Evolutionary conservation across 2,888 invertebrate species (phyloP).

Genomic region (Nomada fabriciana): DNA sequence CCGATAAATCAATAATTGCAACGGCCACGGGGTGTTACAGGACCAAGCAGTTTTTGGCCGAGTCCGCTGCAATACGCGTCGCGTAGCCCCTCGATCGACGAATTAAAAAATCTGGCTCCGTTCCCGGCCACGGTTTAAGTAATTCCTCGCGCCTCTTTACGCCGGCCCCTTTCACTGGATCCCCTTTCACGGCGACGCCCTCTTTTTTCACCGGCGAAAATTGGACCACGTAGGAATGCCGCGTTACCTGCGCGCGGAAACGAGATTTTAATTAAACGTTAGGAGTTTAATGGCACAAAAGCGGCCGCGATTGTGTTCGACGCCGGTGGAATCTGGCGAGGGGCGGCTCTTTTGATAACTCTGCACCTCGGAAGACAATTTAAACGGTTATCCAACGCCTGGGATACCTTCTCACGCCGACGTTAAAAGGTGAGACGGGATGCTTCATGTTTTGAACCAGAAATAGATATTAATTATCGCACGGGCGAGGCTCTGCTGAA

Average conservation of each 20-base stretch:
- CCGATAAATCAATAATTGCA: conserved; percentile 56
- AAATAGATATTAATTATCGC: not conserved
- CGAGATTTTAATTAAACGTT: conserved; percentile 65
- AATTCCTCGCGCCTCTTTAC: not conserved
- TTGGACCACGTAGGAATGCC: conserved; percentile 33
- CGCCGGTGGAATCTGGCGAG: not conserved
- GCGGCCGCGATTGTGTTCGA: not conserved
- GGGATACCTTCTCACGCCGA: too few relatives aligned
- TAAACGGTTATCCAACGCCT: not conserved
- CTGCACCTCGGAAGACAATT: conserved; percentile 1
- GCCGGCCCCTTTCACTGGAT: not conserved
- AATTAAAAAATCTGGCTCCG: conserved; percentile 24
- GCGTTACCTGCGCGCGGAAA: conserved; percentile 40
- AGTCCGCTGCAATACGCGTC: not conserved
- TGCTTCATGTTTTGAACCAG: not conserved
- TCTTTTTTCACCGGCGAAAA: conserved; percentile 23
- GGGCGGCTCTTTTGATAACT: conserved; percentile 27
- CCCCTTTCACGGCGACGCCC: not conserved
- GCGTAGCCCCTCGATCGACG: not conserved
- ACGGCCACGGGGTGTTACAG: not conserved
- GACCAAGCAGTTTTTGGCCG: conserved; percentile 1
- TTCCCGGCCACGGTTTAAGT: conserved; percentile 12
- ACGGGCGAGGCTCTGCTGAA: not conserved
- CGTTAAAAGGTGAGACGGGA: too few relatives aligned
- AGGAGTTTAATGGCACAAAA: conserved; percentile 53